Evolutionary conservation across 2,113 vertebrate genomes (phyloP).

Genomic region (Rostratula benghalensis): DNA sequence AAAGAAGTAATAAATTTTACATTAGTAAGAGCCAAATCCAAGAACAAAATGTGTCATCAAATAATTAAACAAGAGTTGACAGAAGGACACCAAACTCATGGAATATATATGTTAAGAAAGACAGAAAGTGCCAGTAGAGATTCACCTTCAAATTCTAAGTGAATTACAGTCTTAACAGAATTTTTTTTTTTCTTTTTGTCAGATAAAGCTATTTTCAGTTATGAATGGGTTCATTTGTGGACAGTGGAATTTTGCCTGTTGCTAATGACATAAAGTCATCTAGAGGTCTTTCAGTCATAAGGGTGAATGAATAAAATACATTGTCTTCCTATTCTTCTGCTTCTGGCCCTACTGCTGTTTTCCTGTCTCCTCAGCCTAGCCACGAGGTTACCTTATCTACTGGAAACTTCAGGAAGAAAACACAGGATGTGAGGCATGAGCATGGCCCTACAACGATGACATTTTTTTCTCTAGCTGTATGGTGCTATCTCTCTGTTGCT

Average conservation of each 20-base stretch:
- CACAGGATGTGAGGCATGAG: accelerated
- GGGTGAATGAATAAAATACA: not conserved
- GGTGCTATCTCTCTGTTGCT: not conserved
- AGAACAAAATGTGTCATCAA: not conserved
- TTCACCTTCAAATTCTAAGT: not conserved
- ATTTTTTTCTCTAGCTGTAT: not conserved
- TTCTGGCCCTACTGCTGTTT: not conserved
- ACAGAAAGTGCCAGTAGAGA: not conserved
- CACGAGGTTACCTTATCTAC: not conserved
- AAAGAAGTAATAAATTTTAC: not conserved
- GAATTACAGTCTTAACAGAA: not conserved
- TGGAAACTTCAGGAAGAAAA: not conserved
- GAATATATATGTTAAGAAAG: not conserved
- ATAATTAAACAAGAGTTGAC: not conserved
- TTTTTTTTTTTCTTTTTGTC: not conserved
- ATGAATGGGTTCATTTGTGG: not conserved
- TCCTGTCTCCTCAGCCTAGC: not conserved
- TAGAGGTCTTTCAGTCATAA: not conserved
- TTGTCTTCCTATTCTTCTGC: not conserved
- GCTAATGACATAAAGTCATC: not conserved
- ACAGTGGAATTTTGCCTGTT: not conserved
- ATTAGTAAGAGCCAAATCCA: not conserved
- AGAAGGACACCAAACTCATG: not conserved
- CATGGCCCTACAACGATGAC: accelerated
- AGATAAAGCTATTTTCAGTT: not conserved